Conservation (phyloP, 2,888 invertebrate genomes). For the Pristionchus arcanus region DNA sequence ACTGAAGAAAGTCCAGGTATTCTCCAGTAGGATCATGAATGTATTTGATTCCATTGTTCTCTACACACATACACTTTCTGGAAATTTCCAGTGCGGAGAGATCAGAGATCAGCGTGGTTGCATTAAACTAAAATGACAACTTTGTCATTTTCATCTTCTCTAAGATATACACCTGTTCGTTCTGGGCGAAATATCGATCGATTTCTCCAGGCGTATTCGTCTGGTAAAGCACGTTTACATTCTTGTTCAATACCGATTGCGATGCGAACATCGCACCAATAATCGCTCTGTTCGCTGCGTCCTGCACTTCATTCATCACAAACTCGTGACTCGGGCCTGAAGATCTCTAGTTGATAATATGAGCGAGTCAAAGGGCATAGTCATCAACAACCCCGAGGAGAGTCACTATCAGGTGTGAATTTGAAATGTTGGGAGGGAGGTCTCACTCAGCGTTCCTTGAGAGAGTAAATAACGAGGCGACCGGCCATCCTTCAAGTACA, state of each 20-base stretch:
- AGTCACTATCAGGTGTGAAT: conserved; percentile 4
- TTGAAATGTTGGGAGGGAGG: neutral
- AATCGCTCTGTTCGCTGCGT: neutral
- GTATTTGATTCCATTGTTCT: conserved; percentile 10
- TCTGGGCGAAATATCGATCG: conserved; percentile 40
- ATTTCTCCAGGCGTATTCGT: conserved; percentile 23
- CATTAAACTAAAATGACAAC: neutral
- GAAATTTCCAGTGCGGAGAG: neutral
- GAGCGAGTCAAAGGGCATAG: neutral
- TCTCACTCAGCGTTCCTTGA: neutral
- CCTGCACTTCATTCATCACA: neutral
- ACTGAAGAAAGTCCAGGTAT: neutral
- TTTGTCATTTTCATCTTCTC: neutral
- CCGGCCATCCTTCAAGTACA: neutral
- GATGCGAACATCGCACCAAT: conserved; percentile 26
- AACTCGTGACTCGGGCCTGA: neutral
- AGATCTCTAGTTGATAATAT: neutral
- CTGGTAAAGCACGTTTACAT: neutral
- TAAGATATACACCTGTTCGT: neutral
- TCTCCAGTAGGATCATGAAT: neutral
- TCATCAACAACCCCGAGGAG: neutral
- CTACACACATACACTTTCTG: neutral
- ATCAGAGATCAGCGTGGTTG: neutral
- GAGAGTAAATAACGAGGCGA: neutral
- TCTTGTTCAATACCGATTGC: neutral